Percentiles rank a stretch among this genome's conserved stretches.
Evolutionary conservation across 2,113 vertebrate species (phyloP).

Genomic region (Cheirogaleus medius): DNA sequence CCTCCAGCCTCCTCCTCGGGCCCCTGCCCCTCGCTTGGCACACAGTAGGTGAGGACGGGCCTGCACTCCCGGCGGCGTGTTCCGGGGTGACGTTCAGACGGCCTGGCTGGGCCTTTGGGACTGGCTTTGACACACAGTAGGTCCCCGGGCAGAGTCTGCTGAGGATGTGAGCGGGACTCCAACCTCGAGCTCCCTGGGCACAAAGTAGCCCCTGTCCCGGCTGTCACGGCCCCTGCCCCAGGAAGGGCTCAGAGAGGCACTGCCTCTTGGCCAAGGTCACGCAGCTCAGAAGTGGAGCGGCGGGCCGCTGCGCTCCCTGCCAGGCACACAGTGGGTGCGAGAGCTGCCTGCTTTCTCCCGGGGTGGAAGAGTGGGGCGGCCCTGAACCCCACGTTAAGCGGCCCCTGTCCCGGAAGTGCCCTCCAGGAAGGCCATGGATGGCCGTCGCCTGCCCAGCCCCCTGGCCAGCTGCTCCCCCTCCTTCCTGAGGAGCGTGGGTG

Average conservation of each 20-base stretch:
- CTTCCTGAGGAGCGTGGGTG: not conserved
- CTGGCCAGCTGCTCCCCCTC: not conserved
- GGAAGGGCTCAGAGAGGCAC: not conserved
- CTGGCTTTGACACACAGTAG: not conserved
- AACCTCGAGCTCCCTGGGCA: not conserved
- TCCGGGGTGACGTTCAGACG: not conserved
- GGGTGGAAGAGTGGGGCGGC: no score
- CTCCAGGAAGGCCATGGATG: not conserved
- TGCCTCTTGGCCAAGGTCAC: not conserved
- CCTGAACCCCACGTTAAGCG: not conserved
- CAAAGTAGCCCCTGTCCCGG: accelerated
- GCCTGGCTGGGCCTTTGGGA: not conserved
- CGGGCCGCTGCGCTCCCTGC: accelerated
- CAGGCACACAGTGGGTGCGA: not conserved
- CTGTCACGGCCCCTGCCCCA: accelerated
- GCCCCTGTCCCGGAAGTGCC: not conserved
- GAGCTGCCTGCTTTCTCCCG: not conserved
- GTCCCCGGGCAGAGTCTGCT: not conserved
- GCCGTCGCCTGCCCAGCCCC: not conserved
- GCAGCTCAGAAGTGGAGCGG: accelerated
- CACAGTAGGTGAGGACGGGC: not conserved
- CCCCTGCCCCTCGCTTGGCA: not conserved
- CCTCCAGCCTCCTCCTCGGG: not conserved
- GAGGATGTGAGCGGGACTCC: not conserved
- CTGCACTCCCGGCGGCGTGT: not conserved